A percentile compares a stretch with the other conserved stretches of the same genome.
Conservation (phyloP, 2,888 invertebrate genomes). For the Heteropelma amictum region DNA sequence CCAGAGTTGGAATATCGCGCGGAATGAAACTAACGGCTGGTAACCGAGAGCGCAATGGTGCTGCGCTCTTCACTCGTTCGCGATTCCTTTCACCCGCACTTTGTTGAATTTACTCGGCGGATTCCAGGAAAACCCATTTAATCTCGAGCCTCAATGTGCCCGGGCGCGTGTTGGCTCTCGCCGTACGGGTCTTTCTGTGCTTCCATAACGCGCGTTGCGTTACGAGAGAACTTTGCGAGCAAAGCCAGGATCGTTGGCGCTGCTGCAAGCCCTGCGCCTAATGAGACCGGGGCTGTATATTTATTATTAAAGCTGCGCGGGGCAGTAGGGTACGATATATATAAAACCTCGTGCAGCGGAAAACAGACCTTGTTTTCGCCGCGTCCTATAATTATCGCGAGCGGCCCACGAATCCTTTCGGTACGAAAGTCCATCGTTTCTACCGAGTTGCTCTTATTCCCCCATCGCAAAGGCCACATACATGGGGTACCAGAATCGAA, state of each 20-base stretch:
- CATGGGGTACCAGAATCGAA: too few species aligned
- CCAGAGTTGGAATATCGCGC: slow-evolving; percentile 50
- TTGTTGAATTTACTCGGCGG: slow-evolving; percentile 63
- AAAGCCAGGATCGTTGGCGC: slow-evolving; percentile 16
- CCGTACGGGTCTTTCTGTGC: slow-evolving; percentile 11
- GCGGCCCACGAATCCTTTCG: slow-evolving; percentile 63
- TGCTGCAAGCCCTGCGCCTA: slow-evolving; percentile 55
- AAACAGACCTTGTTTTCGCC: slow-evolving; percentile 65
- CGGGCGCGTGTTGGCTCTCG: slow-evolving; percentile 53
- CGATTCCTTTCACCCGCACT: slow-evolving; percentile 56
- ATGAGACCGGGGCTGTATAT: slow-evolving; percentile 69
- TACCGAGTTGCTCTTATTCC: too few species aligned
- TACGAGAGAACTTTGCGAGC: slow-evolving; percentile 4
- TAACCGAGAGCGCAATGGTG: background rate
- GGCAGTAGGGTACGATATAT: background rate
- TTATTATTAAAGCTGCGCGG: slow-evolving; percentile 68
- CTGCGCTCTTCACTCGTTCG: slow-evolving; percentile 16
- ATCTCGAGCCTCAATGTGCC: slow-evolving; percentile 68
- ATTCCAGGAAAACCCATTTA: slow-evolving; percentile 68
- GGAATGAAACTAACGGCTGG: slow-evolving; percentile 48
- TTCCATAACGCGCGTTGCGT: slow-evolving; percentile 14
- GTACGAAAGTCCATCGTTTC: slow-evolving; percentile 60
- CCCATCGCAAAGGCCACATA: too few species aligned
- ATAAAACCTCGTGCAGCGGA: slow-evolving; percentile 52
- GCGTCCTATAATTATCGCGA: slow-evolving; percentile 69